phyloP scores from a whole-genome alignment of 2,113 vertebrate species.

The Argyrosomus japonicus region DNA sequence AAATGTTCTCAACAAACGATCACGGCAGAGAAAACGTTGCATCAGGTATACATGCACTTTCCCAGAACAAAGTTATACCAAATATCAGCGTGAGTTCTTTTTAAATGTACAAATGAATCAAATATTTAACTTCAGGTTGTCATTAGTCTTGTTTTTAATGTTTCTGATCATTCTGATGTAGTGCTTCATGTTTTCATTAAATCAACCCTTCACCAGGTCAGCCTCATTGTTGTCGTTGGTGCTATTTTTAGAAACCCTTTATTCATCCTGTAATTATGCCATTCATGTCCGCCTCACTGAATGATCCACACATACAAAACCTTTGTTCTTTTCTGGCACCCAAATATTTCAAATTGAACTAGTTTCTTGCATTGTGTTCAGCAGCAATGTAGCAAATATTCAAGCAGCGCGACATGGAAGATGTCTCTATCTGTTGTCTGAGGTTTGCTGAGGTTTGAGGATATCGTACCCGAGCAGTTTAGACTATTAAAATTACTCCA shows the following conservation, averaged over 20 bases:
- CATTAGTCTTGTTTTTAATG: background rate
- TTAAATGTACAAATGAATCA: background rate
- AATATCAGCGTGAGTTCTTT: background rate
- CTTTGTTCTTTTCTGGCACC: background rate
- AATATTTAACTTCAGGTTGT: background rate
- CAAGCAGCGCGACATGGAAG: background rate
- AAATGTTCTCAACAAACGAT: background rate
- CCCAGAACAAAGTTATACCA: no score
- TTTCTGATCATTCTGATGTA: background rate
- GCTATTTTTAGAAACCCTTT: background rate
- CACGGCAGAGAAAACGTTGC: slow-evolving; percentile 14
- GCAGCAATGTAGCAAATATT: slow-evolving; percentile 8
- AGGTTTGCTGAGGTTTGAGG: background rate
- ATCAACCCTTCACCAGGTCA: background rate
- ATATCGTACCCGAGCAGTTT: no score
- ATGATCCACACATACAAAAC: background rate
- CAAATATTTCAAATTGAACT: slow-evolving; percentile 17
- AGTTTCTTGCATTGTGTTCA: slow-evolving; percentile 1
- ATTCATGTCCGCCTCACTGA: background rate
- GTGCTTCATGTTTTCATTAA: background rate
- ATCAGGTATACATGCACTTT: background rate
- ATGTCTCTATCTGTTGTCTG: background rate
- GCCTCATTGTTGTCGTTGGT: background rate
- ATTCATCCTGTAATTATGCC: background rate
- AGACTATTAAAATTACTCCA: no score